phyloP scores from a whole-genome alignment of 2,113 vertebrate genomes.

The Scophthalmus maximus region DNA sequence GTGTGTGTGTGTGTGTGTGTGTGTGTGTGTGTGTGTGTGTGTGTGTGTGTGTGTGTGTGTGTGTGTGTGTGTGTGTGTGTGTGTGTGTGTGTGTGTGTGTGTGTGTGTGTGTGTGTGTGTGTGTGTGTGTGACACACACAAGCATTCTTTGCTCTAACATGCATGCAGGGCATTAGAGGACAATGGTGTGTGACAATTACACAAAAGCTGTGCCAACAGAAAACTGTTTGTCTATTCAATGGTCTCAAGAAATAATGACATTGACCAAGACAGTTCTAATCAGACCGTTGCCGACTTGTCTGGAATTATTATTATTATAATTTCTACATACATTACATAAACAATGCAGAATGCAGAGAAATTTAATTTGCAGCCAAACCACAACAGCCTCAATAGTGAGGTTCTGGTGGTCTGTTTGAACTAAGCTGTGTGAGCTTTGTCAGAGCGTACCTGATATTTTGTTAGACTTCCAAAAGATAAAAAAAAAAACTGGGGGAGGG shows the following conservation, averaged over 20 bases:
- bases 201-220: conserved; percentile 68
- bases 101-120: conserved; percentile 16
- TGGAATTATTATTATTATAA: conserved; percentile 19
- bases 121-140: conserved; percentile 9
- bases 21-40: conserved; percentile 6
- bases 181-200: conserved; percentile 62
- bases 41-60: conserved; percentile 14
- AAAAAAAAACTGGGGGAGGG: conserved; percentile 53
- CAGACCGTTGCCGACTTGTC: conserved; percentile 29
- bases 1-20: conserved; percentile 14
- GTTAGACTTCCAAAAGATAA: conserved; percentile 57
- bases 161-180: conserved; percentile 60
- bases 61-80: conserved; percentile 4
- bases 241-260: conserved; percentile 61
- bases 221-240: conserved; percentile 52
- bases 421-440: conserved; percentile 43
- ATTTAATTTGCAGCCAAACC: conserved; percentile 10
- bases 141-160: conserved; percentile 60
- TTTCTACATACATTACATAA: conserved; percentile 19
- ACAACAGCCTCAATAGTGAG: conserved; percentile 22
- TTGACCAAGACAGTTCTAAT: conserved; percentile 48
- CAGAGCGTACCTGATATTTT: conserved; percentile 54
- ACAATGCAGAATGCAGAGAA: background rate
- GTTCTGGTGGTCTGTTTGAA: conserved; percentile 35
- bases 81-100: conserved; percentile 24